Conservation (phyloP, 2,888 invertebrate genomes). For the Sabellastarte sp. region DNA sequence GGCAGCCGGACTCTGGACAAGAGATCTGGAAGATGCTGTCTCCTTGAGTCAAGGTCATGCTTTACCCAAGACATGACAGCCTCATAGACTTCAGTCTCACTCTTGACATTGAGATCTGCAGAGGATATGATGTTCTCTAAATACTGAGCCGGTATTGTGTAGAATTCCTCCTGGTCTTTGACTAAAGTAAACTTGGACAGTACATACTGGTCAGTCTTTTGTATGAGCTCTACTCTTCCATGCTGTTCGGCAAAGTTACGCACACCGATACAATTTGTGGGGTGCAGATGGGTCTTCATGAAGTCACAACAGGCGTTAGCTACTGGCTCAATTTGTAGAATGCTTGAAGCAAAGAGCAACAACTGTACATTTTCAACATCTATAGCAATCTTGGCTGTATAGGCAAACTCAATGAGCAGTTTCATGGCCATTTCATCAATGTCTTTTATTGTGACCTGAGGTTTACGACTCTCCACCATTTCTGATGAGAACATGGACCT, state of each 20-base stretch:
- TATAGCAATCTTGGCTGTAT: slow-evolving; percentile 58
- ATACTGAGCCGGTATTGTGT: slow-evolving; percentile 40
- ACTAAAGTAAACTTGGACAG: slow-evolving; percentile 52
- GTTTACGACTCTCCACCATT: slow-evolving; percentile 55
- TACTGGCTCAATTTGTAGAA: slow-evolving; percentile 59
- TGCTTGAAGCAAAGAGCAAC: slow-evolving; percentile 61
- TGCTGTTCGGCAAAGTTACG: slow-evolving; percentile 61
- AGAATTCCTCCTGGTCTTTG: slow-evolving; percentile 48
- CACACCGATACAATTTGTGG: slow-evolving; percentile 60
- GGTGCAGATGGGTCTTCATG: slow-evolving; percentile 59
- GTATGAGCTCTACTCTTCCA: slow-evolving; percentile 50
- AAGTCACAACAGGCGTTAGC: slow-evolving; percentile 60
- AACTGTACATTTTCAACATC: slow-evolving; percentile 59
- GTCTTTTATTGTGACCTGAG: slow-evolving; percentile 51
- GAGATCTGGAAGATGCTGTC: slow-evolving; percentile 43
- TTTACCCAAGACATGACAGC: slow-evolving; percentile 60
- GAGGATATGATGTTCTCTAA: slow-evolving; percentile 51
- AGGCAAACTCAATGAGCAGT: slow-evolving; percentile 59
- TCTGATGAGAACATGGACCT: slow-evolving; percentile 61
- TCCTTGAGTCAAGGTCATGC: slow-evolving; percentile 45
- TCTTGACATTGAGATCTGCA: slow-evolving; percentile 43
- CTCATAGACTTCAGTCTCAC: slow-evolving; percentile 56
- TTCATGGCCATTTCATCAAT: slow-evolving; percentile 54
- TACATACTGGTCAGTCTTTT: slow-evolving; percentile 51
- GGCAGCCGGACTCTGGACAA: slow-evolving; percentile 24